phyloP scores from a whole-genome alignment of 2,113 vertebrate genomes.

The Colinus virginianus region DNA sequence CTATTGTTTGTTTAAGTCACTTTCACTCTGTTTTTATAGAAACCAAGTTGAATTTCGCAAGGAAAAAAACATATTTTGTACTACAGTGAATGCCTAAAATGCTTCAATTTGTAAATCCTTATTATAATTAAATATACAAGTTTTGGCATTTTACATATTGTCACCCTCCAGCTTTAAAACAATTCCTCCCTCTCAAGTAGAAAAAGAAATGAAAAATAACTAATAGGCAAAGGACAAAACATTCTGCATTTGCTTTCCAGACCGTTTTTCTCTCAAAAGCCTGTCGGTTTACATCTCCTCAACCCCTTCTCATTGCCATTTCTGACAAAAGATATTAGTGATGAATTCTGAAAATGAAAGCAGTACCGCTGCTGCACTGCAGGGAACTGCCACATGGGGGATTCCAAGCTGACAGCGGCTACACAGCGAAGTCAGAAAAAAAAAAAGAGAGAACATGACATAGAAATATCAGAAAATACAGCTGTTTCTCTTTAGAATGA shows the following conservation, averaged over 20 bases:
- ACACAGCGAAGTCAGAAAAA: not conserved
- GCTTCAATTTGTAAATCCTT: not conserved
- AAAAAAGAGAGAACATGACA: not conserved
- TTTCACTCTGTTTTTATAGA: not conserved
- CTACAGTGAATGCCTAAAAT: not conserved
- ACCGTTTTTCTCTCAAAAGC: not conserved
- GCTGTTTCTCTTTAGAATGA: not conserved
- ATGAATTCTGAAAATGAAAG: not conserved
- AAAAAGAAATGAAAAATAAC: not conserved
- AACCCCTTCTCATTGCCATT: not conserved
- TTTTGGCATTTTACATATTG: not conserved
- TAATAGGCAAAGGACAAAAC: rapidly evolving
- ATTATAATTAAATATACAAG: not conserved
- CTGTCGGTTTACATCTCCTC: not conserved
- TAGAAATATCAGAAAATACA: not conserved
- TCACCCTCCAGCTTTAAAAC: not conserved
- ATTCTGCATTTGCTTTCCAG: not conserved
- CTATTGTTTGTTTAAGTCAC: not conserved
- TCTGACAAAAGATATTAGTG: not conserved
- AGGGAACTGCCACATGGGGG: slow-evolving; percentile 60
- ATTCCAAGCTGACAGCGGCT: slow-evolving; percentile 34
- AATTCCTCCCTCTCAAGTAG: not conserved
- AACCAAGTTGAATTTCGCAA: not conserved
- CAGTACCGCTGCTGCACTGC: not conserved
- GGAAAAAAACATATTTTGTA: not conserved